These are phyloP conservation scores for Solenodon paradoxus DNA, from an alignment of 2,113 vertebrate genomes.

Conservation along the genomic window DNA sequence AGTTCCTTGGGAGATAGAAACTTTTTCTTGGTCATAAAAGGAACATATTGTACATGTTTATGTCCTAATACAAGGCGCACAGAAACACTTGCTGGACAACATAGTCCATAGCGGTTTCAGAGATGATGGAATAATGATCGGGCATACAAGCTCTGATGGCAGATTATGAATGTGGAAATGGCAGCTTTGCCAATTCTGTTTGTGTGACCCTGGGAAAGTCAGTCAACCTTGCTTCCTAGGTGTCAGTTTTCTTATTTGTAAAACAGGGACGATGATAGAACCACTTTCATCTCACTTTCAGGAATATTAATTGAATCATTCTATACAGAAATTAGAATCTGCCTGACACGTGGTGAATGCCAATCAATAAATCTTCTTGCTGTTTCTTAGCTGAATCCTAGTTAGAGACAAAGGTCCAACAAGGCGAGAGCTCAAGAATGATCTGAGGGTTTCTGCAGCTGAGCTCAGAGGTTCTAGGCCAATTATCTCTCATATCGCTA, in stretches of 20 bases:
- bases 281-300: not conserved
- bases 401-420: not conserved
- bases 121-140: not conserved
- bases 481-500: not conserved
- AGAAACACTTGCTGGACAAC: not conserved
- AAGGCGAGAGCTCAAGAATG: not conserved
- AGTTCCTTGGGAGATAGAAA: slow-evolving; percentile 55
- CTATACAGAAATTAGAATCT: not conserved
- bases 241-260: not conserved
- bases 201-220: not conserved
- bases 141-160: not conserved
- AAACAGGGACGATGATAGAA: not conserved
- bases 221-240: not conserved
- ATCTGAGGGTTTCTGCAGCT: not conserved
- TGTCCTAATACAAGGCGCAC: slow-evolving; percentile 48
- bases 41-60: slow-evolving; percentile 58
- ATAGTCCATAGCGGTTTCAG: not conserved
- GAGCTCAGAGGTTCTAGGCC: not conserved
- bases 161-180: not conserved
- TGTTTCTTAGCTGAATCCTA: not conserved
- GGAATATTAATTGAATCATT: not conserved
- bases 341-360: not conserved
- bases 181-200: not conserved
- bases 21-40: slow-evolving; percentile 67
- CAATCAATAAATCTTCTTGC: not conserved